These are phyloP conservation scores for Tenthredo amoena DNA, from an alignment of 2,888 invertebrate species.

Conservation along the genomic window DNA sequence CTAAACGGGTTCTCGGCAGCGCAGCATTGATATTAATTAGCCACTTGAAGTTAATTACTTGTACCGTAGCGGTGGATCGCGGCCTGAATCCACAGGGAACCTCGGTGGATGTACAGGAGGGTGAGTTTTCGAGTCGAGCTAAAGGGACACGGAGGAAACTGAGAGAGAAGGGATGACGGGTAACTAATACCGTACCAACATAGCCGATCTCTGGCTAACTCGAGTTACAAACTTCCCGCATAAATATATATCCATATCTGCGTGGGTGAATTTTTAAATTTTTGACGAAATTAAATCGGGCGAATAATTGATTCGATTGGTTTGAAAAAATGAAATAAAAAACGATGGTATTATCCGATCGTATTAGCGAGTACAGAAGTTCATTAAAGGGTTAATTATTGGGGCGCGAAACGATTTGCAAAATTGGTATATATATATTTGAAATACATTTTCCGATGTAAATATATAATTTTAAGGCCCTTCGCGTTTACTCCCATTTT, in stretches of 20 bases:
- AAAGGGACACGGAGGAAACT: background rate
- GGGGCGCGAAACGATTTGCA: background rate
- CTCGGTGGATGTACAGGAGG: background rate
- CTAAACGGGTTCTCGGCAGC: constrained; percentile 56
- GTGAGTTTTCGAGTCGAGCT: background rate
- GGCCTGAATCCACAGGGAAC: constrained; percentile 50
- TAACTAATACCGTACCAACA: constrained; percentile 29
- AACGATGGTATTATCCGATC: background rate
- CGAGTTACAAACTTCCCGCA: background rate
- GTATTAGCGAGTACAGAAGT: background rate
- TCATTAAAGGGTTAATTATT: background rate
- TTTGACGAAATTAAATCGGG: background rate
- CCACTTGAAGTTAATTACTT: constrained; percentile 65
- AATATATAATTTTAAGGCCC: background rate
- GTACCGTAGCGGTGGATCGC: constrained; percentile 52
- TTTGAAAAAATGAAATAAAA: background rate
- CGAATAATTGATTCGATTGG: background rate
- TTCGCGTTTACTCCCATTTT: background rate
- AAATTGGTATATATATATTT: background rate
- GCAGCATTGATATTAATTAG: constrained; percentile 64
- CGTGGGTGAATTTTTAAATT: background rate
- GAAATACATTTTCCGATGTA: background rate
- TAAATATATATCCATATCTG: background rate
- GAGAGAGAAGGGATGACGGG: constrained; percentile 8
- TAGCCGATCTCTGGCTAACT: background rate